phyloP scores from a whole-genome alignment of 2,113 vertebrate species.

The Lepus europaeus region DNA sequence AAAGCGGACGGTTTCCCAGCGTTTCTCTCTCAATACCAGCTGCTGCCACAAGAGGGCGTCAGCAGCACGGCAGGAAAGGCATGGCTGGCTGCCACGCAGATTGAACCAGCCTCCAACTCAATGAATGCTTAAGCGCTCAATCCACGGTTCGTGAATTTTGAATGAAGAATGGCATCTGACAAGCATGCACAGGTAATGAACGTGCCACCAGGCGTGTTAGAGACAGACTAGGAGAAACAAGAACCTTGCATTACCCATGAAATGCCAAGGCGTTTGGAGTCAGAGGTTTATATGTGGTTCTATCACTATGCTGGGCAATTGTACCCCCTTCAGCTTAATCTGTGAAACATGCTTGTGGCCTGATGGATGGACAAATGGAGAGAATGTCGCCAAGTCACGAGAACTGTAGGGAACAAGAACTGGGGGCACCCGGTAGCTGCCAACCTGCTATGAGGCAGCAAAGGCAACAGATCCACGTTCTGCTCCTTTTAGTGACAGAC shows the following conservation, averaged over 20 bases:
- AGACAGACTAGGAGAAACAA: background rate
- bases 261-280: background rate
- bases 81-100: background rate
- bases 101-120: background rate
- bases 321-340: background rate
- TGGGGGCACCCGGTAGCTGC: background rate
- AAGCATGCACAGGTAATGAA: background rate
- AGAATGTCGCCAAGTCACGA: background rate
- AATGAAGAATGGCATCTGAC: background rate
- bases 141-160: background rate
- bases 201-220: background rate
- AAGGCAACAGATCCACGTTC: background rate
- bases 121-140: background rate
- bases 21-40: background rate
- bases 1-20: background rate
- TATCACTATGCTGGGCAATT: background rate
- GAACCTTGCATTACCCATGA: background rate
- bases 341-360: background rate
- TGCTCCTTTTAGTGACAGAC: background rate
- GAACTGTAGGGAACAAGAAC: background rate
- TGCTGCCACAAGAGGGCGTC: slow-evolving; percentile 62
- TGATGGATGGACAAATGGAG: background rate
- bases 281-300: background rate
- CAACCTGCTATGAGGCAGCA: background rate
- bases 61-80: background rate